Percentiles rank a stretch among this genome's conserved stretches.
Conservation (phyloP, 2,113 vertebrate genomes). For the Sardina pilchardus region DNA sequence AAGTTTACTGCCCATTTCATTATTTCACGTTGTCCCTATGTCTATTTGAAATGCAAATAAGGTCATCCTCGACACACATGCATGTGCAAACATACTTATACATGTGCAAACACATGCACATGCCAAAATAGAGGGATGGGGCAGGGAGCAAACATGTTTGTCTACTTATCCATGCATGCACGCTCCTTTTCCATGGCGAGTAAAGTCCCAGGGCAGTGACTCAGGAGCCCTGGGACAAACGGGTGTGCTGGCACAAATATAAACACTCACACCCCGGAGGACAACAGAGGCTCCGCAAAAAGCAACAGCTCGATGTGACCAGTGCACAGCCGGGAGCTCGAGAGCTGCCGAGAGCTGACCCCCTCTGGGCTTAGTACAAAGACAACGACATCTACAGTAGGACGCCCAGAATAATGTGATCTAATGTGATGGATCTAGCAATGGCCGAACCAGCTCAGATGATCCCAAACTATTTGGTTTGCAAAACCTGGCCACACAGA, state of each 20-base stretch:
- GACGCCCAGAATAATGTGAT: no score
- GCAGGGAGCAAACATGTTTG: conserved; percentile 1
- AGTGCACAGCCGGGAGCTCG: background rate
- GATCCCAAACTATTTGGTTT: background rate
- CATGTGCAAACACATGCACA: conserved; percentile 9
- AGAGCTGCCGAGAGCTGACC: background rate
- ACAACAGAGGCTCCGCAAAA: background rate
- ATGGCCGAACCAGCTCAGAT: background rate
- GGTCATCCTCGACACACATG: background rate
- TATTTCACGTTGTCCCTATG: background rate
- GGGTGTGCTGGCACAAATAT: background rate
- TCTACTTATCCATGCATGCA: background rate
- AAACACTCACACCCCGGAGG: conserved; percentile 12
- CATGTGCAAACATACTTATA: conserved; percentile 6
- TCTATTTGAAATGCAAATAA: conserved; percentile 45
- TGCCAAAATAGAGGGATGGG: background rate
- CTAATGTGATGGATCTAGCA: background rate
- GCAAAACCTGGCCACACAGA: no score
- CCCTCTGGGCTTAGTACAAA: background rate
- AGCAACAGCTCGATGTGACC: background rate
- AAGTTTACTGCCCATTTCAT: background rate
- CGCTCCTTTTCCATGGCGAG: background rate
- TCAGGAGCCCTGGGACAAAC: background rate
- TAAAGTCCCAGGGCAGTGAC: background rate
- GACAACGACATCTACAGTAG: background rate